Percentiles rank a stretch among this genome's conserved stretches.
phyloP scores from a whole-genome alignment of 2,113 vertebrate species.

The Sturnus vulgaris region DNA sequence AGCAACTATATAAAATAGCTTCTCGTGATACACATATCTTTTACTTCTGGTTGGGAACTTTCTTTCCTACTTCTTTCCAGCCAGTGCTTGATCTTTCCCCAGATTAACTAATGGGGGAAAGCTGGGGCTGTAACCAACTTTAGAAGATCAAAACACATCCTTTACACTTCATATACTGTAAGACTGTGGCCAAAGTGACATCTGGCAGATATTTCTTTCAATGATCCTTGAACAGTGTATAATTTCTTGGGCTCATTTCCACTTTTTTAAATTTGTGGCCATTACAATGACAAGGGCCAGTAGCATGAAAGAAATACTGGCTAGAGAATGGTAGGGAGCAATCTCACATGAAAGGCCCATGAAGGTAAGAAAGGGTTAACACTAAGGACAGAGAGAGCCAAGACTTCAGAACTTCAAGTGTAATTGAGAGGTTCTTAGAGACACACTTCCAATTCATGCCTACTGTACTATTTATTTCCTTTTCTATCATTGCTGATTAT shows the following conservation, averaged over 20 bases:
- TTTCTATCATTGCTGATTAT: conserved; percentile 28
- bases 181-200: neutral
- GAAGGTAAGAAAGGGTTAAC: neutral
- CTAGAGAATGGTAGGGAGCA: neutral
- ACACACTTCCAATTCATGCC: conserved; percentile 18
- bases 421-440: conserved; percentile 23
- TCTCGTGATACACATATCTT: neutral
- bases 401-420: neutral
- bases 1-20: neutral
- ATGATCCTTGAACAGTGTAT: neutral
- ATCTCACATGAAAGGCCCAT: neutral
- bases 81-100: neutral
- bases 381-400: neutral
- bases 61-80: neutral
- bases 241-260: neutral
- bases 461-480: conserved; percentile 34
- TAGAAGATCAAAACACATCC: neutral
- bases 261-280: neutral
- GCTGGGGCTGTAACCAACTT: neutral
- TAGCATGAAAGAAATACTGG: neutral
- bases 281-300: neutral
- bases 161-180: neutral
- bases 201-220: neutral
- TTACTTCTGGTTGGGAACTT: neutral
- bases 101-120: neutral